These are phyloP conservation scores for Andrena dorsata DNA, from an alignment of 2,888 invertebrate genomes.

Conservation along the genomic window DNA sequence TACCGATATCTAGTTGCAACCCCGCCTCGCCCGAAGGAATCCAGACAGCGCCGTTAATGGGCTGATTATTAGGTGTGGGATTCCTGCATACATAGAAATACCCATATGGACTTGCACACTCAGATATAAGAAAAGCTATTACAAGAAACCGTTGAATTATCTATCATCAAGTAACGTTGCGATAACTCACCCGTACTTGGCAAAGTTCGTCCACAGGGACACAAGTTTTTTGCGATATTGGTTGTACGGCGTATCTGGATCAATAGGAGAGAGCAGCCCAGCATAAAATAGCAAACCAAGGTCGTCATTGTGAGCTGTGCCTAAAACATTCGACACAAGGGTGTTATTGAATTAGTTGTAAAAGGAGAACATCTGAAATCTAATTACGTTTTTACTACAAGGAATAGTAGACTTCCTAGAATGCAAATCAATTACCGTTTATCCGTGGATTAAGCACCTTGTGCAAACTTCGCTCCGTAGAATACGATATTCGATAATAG, in stretches of 20 bases:
- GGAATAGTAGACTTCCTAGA: conserved; percentile 26
- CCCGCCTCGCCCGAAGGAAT: conserved; percentile 54
- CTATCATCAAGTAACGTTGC: too few relatives aligned
- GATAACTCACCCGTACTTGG: conserved; percentile 76
- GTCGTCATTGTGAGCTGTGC: conserved; percentile 84
- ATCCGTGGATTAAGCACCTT: conserved; percentile 88
- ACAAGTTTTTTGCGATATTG: conserved; percentile 85
- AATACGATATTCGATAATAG: conserved; percentile 70
- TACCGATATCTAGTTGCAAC: conserved; percentile 44
- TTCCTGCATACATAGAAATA: conserved; percentile 41
- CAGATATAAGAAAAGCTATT: too few relatives aligned
- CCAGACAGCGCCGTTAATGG: conserved; percentile 58
- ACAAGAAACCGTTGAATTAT: too few relatives aligned
- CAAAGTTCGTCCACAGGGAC: conserved; percentile 89
- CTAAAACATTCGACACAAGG: conserved; percentile 59
- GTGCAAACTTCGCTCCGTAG: conserved; percentile 51
- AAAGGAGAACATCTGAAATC: neutral
- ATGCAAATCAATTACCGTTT: conserved; percentile 88
- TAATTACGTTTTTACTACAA: too few relatives aligned
- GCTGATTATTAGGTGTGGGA: conserved; percentile 67
- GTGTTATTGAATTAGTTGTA: neutral
- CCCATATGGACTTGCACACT: conserved; percentile 2
- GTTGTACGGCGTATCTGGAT: conserved; percentile 67
- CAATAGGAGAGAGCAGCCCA: conserved; percentile 60
- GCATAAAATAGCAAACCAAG: conserved; percentile 87